Conservation (phyloP, 2,888 invertebrate genomes). For the Oxycera nigricornis region DNA sequence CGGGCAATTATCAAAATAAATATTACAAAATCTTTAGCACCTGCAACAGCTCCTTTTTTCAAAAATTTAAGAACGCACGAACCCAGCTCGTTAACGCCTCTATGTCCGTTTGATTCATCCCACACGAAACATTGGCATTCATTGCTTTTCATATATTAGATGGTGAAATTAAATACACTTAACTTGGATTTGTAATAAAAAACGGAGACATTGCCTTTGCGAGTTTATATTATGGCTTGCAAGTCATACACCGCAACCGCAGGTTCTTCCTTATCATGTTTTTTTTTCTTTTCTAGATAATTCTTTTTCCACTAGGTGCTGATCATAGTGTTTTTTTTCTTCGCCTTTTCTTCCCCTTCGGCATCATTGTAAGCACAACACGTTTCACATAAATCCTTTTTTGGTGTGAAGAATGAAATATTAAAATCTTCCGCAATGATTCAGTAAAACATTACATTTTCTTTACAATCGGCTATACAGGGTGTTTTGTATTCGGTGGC, state of each 20-base stretch:
- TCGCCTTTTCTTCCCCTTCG: too few relatives aligned
- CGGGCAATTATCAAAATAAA: neutral
- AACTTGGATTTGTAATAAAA: neutral
- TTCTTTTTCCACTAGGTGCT: too few relatives aligned
- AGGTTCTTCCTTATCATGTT: too few relatives aligned
- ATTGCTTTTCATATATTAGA: neutral
- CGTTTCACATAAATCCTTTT: neutral
- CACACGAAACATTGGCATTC: constrained; percentile 4
- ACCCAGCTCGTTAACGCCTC: neutral
- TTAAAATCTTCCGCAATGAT: neutral
- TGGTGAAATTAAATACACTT: neutral
- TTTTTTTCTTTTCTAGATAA: too few relatives aligned
- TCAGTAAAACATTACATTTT: neutral
- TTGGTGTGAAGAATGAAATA: neutral
- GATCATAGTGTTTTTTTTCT: too few relatives aligned
- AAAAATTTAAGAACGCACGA: neutral
- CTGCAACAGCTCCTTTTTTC: too few relatives aligned
- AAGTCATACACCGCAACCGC: too few relatives aligned
- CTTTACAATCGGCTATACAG: neutral
- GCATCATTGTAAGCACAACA: neutral
- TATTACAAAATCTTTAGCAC: too few relatives aligned
- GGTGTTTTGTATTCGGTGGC: too few relatives aligned
- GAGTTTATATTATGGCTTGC: too few relatives aligned
- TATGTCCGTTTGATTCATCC: constrained; percentile 12
- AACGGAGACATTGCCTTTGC: neutral